These are phyloP conservation scores for Oceanites oceanicus DNA, from an alignment of 2,113 vertebrate genomes.

Conservation along the genomic window DNA sequence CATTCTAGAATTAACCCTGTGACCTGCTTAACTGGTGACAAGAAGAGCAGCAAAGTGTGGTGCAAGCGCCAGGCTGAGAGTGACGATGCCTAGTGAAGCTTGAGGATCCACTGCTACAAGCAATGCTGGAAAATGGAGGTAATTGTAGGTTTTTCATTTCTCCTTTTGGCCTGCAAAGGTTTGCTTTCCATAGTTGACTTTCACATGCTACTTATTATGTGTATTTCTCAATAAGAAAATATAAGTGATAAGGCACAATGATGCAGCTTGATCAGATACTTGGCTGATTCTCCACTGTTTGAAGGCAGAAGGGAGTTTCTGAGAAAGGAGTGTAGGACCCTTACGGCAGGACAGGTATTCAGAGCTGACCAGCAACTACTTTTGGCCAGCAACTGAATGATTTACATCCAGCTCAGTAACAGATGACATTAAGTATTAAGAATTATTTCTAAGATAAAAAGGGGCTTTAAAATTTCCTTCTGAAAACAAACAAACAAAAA, in stretches of 20 bases:
- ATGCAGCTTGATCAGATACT: background rate
- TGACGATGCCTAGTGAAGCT: background rate
- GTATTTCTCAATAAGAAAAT: background rate
- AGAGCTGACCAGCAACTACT: background rate
- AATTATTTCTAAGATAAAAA: background rate
- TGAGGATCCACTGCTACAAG: background rate
- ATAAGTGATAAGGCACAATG: background rate
- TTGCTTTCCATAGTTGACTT: conserved; percentile 12
- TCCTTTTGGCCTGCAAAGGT: conserved; percentile 5
- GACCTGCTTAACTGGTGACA: conserved; percentile 19
- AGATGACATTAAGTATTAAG: background rate
- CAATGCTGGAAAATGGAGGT: background rate
- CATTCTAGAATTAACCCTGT: conserved; percentile 14
- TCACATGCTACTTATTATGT: background rate
- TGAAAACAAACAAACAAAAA: background rate
- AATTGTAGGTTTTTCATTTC: conserved; percentile 10
- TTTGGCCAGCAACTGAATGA: background rate
- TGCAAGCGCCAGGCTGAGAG: background rate
- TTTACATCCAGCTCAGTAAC: background rate
- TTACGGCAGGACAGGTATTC: background rate
- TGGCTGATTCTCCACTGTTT: background rate
- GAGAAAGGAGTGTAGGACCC: background rate
- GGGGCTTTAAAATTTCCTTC: background rate
- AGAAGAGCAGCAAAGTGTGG: background rate
- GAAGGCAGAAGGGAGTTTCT: background rate